Base-by-base conservation (phyloP, 30 jellyfish, hydroid and myxozoan genomes). In the Cassiopea xamachana region DNA sequence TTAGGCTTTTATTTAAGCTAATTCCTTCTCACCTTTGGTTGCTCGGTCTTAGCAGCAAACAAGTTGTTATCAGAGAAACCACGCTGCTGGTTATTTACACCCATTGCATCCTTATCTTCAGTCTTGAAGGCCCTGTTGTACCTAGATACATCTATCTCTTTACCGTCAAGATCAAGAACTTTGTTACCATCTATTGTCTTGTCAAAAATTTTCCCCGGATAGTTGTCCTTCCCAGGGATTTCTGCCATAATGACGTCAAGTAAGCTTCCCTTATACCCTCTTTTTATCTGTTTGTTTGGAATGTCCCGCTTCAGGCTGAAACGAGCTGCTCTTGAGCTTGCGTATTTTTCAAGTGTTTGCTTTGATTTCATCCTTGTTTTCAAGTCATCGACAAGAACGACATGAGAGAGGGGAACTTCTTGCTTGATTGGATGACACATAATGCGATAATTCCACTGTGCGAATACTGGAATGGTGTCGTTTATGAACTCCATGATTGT, bases 381-480 rank as follows among this genome's bases (percentile, higher is more conserved):
- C 85, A 90, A 58, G 89, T 90, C 93, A 0, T 90, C 97, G 15
- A 77, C 92, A 43, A 89, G 69, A 62, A 67, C 69, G 15, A 93
- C 78, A 67, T 91, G 91, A 6, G 83, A 77, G 69, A 79, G 48
- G 16, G 97, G 94, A 27, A 94, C 78, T 68, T 94, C 94, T 48
- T 81, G 83, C 44, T 55, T 45, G 27, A 94, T 49, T 71, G 97
- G 97, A 60, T 94, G 98, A 69, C 98, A 94, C 81, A 90, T 50
- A 16, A 94, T 94, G 74, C 98, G 90, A 87, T 94, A 94, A 83
- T 94, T 94, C 98, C 98, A 94, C 62, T 94, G 98, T 43, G 98
- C 97, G 73, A 89, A 94, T 14, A 81, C 81, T 1, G 98, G 97
- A 17, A 81, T 79, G 9, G 92, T 71, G 47, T 76, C 94, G 44